Evolutionary conservation across 2,797 vertebrate species (phyloP), one percentile per base, ranked within the genome.

Genomic region (Octomys mimax): DNA sequence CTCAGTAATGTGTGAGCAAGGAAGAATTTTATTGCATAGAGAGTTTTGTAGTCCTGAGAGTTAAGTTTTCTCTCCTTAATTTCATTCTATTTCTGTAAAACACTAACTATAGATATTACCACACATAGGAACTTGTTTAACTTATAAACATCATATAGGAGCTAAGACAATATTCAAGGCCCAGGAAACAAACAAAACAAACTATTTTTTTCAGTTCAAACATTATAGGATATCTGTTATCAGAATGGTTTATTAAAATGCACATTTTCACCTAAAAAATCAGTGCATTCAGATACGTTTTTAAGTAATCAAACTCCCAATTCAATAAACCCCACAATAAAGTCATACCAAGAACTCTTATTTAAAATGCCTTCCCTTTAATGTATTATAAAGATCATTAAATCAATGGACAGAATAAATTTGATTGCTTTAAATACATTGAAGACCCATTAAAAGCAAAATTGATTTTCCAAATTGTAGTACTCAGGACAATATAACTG

Each of bases 191-290:
- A 95, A 36, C 18, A 39, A 71, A 71, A 75, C 5, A 24, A 26
- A 42, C 70, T 21, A 3, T 59, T 9, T 92, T 62, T 73, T 80
- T 96, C 81, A 98, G 96, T 96, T 97, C 98, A 97, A 98, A 98
- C 96, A 96, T 97, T 97, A 97, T 98, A 97, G 95, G 98, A 98
- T 98, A 98, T 96, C 95, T 97, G 95, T 98, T 98, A 97, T 98
- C 94, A 97, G 96, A 79, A 85, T 96, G 18, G 83, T 97, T 97
- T 80, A 84, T 95, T 96, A 85, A 87, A 83, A 92, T 88, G 91
- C 77, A 95, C 70, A 84, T 66, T 75, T 87, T 96, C 91, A 84
- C 68, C 62, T 85, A 73, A 77, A 95, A 95, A 68, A 95, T 94
- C 70, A 95, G 92, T 77, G 92, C 11, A 94, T n/a, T 33, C 62